Evolutionary conservation across 64 coral and sea anemone genomes (phyloP).

Genomic region (Hydrozoanthus tunicans): DNA sequence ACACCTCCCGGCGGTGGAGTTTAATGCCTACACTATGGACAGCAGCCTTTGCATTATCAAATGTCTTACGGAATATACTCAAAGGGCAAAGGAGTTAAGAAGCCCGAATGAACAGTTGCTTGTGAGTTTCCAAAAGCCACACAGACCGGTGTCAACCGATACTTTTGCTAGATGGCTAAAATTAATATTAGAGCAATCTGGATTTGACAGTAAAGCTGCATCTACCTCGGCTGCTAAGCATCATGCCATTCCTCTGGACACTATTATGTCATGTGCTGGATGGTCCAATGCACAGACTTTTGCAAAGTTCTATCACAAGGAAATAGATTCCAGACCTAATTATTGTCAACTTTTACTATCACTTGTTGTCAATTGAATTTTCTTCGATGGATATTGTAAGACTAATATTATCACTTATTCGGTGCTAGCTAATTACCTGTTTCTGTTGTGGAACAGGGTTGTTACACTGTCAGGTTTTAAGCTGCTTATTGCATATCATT

Average conservation of each 20-base stretch:
- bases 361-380: not conserved
- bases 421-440: slow-evolving; percentile 10
- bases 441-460: not conserved
- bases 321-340: not conserved
- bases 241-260: not conserved
- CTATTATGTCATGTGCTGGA: slow-evolving; percentile 11
- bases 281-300: slow-evolving; percentile 16
- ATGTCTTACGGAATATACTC: not conserved
- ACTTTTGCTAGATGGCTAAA: slow-evolving; percentile 19
- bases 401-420: slow-evolving; percentile 16
- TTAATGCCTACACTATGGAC: not conserved
- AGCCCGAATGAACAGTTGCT: not conserved
- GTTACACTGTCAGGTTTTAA: slow-evolving; percentile 16
- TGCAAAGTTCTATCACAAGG: slow-evolving; percentile 11
- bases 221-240: slow-evolving; percentile 17
- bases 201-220: not conserved
- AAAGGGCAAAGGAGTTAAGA: slow-evolving; percentile 20
- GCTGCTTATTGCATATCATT: slow-evolving; percentile 11
- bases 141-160: slow-evolving; percentile 18
- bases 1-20: not conserved
- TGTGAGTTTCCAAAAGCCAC: slow-evolving; percentile 29
- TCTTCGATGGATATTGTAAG: not conserved
- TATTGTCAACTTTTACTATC: not conserved
- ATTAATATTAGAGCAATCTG: slow-evolving; percentile 2
- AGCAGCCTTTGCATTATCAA: slow-evolving; percentile 34